These are phyloP conservation scores for Alentia gelatinosa DNA, from an alignment of 2,888 invertebrate species.

Conservation along the genomic window DNA sequence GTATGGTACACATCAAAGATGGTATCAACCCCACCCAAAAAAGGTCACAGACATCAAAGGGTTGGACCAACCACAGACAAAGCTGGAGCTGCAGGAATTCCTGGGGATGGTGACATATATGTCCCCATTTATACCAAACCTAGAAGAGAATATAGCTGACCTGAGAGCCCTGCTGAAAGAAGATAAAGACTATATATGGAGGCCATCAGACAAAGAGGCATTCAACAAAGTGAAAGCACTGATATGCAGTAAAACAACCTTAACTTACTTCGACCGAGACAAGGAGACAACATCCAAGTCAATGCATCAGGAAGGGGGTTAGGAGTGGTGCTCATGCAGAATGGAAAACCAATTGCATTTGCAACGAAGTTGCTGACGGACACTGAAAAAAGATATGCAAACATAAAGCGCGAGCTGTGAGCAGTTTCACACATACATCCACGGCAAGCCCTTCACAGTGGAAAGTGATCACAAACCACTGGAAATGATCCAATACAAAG, in stretches of 20 bases:
- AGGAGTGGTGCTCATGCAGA: conserved; percentile 66
- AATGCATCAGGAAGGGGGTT: conserved; percentile 60
- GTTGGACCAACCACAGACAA: conserved; percentile 48
- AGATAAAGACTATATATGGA: conserved; percentile 57
- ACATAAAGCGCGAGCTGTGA: too few relatives aligned
- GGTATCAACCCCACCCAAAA: neutral
- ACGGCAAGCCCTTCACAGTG: too few relatives aligned
- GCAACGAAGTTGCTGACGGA: conserved; percentile 59
- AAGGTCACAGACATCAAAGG: neutral
- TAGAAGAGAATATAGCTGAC: conserved; percentile 14
- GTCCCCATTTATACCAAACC: conserved; percentile 53
- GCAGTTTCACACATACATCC: too few relatives aligned
- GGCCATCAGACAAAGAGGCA: conserved; percentile 16
- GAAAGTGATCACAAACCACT: conserved; percentile 67
- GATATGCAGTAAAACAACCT: neutral
- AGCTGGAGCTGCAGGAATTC: conserved; percentile 60
- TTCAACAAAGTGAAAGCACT: neutral
- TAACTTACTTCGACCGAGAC: conserved; percentile 56
- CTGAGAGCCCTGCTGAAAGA: conserved; percentile 58
- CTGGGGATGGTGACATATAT: conserved; percentile 60
- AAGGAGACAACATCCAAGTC: neutral
- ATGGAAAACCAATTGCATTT: conserved; percentile 64
- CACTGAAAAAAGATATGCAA: conserved; percentile 65
- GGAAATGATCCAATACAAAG: conserved; percentile 51
- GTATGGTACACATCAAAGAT: neutral